Conservation (phyloP, 2,888 invertebrate species). For the Suillia variegata region DNA sequence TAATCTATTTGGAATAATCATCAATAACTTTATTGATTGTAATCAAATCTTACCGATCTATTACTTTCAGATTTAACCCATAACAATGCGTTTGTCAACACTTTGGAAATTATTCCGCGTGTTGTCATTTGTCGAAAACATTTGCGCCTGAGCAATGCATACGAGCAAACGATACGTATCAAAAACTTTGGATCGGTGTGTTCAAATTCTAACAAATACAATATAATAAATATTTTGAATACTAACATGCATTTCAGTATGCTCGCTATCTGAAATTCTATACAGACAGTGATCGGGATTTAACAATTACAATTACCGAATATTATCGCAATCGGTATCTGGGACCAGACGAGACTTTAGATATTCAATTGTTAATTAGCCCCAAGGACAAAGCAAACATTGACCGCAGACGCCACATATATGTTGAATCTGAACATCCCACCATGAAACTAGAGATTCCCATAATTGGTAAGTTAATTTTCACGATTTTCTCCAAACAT, state of each 20-base stretch:
- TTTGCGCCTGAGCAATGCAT: conserved; percentile 18
- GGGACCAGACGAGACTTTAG: conserved; percentile 36
- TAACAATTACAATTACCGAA: conserved; percentile 21
- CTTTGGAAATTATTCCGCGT: conserved; percentile 31
- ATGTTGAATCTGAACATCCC: conserved; percentile 44
- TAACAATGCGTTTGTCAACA: conserved; percentile 16
- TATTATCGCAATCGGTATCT: conserved; percentile 36
- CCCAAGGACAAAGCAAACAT: conserved; percentile 27
- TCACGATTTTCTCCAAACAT: too few species aligned
- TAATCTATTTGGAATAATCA: too few species aligned
- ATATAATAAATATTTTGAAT: neutral
- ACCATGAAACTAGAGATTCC: conserved; percentile 48
- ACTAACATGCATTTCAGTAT: conserved; percentile 32
- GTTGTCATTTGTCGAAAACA: conserved; percentile 26
- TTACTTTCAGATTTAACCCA: conserved; percentile 24
- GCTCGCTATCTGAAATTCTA: conserved; percentile 36
- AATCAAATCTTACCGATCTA: too few species aligned
- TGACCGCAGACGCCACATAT: conserved; percentile 42
- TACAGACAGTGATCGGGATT: conserved; percentile 44
- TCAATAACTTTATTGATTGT: too few species aligned
- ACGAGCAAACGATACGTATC: conserved; percentile 25
- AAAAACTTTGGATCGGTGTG: conserved; percentile 32
- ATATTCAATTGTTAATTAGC: conserved; percentile 34
- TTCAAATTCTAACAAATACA: neutral
- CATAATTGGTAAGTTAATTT: conserved; percentile 38